Conservation (phyloP, 2,797 vertebrate species). For the Centroberyx gerrardi region DNA sequence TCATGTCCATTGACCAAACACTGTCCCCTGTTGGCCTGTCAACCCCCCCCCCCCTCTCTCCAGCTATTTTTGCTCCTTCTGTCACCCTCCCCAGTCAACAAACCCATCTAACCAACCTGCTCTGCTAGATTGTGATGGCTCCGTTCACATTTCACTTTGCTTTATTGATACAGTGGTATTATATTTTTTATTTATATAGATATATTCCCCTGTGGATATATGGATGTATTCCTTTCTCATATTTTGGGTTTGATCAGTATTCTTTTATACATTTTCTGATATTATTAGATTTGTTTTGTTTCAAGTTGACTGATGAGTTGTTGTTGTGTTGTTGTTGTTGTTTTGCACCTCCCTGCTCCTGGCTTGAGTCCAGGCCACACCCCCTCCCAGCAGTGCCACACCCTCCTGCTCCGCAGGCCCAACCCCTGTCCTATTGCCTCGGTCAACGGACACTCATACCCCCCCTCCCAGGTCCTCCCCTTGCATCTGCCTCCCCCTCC, state of each 20-base stretch:
- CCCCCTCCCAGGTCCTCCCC: slow-evolving; percentile 89
- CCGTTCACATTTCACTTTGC: slow-evolving; percentile 64
- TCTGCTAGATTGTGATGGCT: slow-evolving; percentile 48
- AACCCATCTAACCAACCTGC: slow-evolving; percentile 27
- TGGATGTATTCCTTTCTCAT: slow-evolving; percentile 69
- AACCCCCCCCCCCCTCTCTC: slow-evolving; percentile 18
- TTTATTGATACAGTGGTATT: slow-evolving; percentile 50
- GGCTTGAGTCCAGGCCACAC: slow-evolving; percentile 88
- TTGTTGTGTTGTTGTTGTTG: slow-evolving; percentile 87
- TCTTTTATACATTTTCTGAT: slow-evolving; percentile 64
- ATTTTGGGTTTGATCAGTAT: slow-evolving; percentile 72
- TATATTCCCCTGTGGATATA: slow-evolving; percentile 78
- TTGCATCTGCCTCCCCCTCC: slow-evolving; percentile 86
- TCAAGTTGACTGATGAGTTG: slow-evolving; percentile 84
- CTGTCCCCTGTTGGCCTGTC: slow-evolving; percentile 50
- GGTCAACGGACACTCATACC: slow-evolving; percentile 90
- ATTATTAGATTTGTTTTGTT: slow-evolving; percentile 79
- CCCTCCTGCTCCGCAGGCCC: slow-evolving; percentile 90
- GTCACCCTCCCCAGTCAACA: slow-evolving; percentile 31
- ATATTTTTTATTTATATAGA: slow-evolving; percentile 56
- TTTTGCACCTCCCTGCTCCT: slow-evolving; percentile 85
- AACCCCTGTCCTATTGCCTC: slow-evolving; percentile 87
- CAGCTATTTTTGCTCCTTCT: slow-evolving; percentile 49
- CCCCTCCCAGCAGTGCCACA: slow-evolving; percentile 91
- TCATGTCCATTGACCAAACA: slow-evolving; percentile 55